Evolutionary conservation across 2,113 vertebrate genomes (phyloP).

Genomic region (Crotalus horridus): DNA sequence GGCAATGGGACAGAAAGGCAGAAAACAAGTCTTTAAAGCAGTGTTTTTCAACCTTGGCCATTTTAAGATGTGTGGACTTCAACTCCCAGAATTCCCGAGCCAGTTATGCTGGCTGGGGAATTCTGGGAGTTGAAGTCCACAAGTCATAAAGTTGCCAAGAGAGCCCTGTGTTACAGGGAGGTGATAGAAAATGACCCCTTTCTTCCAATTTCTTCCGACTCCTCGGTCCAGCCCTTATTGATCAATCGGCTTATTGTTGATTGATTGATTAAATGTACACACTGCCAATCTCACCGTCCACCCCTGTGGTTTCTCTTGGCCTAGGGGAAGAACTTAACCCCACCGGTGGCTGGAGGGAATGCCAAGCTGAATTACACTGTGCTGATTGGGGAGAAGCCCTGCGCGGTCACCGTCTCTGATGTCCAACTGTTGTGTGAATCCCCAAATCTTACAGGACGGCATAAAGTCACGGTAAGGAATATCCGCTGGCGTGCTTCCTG

Average conservation of each 20-base stretch:
- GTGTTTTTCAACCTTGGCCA: too few relatives aligned
- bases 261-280: neutral
- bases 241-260: neutral
- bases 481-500: too few relatives aligned
- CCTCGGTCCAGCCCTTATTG: neutral
- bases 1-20: too few relatives aligned
- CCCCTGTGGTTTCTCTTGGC: slow-evolving; percentile 18
- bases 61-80: too few relatives aligned
- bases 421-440: slow-evolving; percentile 96
- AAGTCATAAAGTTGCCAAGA: too few relatives aligned
- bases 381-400: slow-evolving; percentile 91
- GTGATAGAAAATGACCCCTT: too few relatives aligned
- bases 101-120: too few relatives aligned
- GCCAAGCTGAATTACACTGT: slow-evolving; percentile 95
- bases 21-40: too few relatives aligned
- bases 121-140: too few relatives aligned
- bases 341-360: slow-evolving; percentile 85
- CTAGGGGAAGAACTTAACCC: slow-evolving; percentile 93
- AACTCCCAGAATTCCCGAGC: too few relatives aligned
- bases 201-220: too few relatives aligned
- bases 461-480: slow-evolving; percentile 92
- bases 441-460: slow-evolving; percentile 90
- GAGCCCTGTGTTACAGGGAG: too few relatives aligned
- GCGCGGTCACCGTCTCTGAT: slow-evolving; percentile 89
- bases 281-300: neutral